These are phyloP conservation scores for Fundulus diaphanus DNA, from an alignment of 2,797 vertebrate genomes.

Conservation along the genomic window DNA sequence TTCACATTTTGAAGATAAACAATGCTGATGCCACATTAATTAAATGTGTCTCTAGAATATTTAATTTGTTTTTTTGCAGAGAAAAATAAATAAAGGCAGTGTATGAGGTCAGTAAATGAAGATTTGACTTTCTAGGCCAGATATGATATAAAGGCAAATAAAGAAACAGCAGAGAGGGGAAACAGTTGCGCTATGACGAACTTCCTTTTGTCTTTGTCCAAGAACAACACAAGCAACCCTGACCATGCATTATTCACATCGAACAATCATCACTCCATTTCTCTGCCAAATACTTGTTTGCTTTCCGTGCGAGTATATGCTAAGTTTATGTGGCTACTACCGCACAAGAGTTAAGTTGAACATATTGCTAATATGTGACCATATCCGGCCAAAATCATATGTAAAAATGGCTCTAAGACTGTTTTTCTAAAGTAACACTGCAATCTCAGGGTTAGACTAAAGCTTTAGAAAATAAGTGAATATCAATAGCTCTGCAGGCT, in stretches of 20 bases:
- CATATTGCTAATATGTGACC: neutral
- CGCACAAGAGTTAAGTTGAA: neutral
- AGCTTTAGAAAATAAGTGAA: neutral
- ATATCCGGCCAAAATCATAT: neutral
- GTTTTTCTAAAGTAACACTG: neutral
- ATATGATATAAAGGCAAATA: neutral
- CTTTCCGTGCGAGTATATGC: neutral
- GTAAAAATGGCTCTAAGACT: neutral
- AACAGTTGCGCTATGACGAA: slow-evolving; percentile 34
- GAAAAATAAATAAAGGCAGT: slow-evolving; percentile 32
- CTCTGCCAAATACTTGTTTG: slow-evolving; percentile 29
- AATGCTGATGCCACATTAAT: neutral
- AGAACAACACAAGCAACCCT: slow-evolving; percentile 49
- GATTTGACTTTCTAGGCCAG: neutral
- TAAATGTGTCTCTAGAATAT: neutral
- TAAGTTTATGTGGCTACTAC: neutral
- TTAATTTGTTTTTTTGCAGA: neutral
- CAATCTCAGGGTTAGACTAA: too few species aligned
- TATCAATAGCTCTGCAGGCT: neutral
- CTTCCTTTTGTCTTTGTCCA: slow-evolving; percentile 39
- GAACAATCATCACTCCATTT: slow-evolving; percentile 36
- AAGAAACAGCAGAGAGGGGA: slow-evolving; percentile 26
- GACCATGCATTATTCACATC: slow-evolving; percentile 18
- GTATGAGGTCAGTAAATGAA: slow-evolving; percentile 6
- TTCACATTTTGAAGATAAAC: neutral